These are phyloP conservation scores for Rhadinocentrus ornatus DNA, from an alignment of 2,797 vertebrate species.

Conservation along the genomic window DNA sequence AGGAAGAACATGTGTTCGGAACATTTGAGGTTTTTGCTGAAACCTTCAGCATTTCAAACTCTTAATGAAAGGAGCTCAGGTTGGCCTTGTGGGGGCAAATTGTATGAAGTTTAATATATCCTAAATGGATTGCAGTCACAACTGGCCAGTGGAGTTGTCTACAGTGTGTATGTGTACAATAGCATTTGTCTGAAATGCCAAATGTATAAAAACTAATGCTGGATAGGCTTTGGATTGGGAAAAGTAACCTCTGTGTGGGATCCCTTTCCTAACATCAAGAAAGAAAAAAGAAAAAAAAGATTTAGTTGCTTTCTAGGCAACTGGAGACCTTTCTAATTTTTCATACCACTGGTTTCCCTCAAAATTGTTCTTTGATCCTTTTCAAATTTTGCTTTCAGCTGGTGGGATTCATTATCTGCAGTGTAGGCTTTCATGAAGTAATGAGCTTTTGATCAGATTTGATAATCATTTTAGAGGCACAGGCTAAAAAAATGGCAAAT, in stretches of 20 bases:
- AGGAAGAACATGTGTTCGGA: no score
- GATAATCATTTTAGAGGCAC: slow-evolving; percentile 27
- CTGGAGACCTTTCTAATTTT: slow-evolving; percentile 41
- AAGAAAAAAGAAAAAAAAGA: background rate
- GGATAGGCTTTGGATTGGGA: background rate
- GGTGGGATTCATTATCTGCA: slow-evolving; percentile 27
- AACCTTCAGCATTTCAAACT: no score
- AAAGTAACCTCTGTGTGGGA: background rate
- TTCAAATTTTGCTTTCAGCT: slow-evolving; percentile 39
- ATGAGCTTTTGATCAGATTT: slow-evolving; percentile 43
- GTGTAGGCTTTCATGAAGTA: slow-evolving; percentile 35
- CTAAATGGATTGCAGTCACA: background rate
- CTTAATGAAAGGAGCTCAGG: background rate
- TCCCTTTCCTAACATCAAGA: background rate
- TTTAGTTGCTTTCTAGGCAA: background rate
- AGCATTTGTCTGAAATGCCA: background rate
- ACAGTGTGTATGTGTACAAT: background rate
- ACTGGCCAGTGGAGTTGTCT: background rate
- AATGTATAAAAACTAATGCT: background rate
- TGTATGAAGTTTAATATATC: background rate
- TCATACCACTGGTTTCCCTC: slow-evolving; percentile 39
- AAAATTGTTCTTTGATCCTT: slow-evolving; percentile 52
- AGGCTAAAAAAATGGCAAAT: slow-evolving; percentile 6
- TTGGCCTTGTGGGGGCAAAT: background rate
- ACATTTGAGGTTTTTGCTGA: no score